Evolutionary conservation across 2,113 vertebrate genomes (phyloP), one percentile per base, ranked within the genome.

Genomic region (Cercopithecus mona): DNA sequence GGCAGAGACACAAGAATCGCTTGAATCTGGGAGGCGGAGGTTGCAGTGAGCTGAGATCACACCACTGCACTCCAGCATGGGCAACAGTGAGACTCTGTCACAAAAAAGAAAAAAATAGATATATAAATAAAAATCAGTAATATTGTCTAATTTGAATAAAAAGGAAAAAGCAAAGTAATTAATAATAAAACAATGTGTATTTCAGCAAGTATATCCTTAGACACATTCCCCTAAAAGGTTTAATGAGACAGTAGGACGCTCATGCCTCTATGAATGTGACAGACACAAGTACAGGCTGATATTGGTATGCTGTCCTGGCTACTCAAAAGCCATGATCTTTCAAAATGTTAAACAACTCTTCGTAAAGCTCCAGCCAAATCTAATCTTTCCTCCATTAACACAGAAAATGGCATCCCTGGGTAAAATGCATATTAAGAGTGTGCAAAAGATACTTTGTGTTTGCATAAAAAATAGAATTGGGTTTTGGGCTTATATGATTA

Each of bases 181-280:
- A 73, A 48, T 76, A 91, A 73, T 96, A 18, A 93, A 93, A 93
- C 75, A 88, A 93, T 14, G 59, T 68, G 0, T 57, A 78, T 95
- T 88, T 92, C 59, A 57, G n/a, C 45, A 82, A 87, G n/a, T 35
- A 27, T 73, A 52, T 82, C n/a, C 66, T 91, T 64, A 1, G 52
- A 22, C 50, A 40, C 5, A 16, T 2, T 73, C 30, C 40, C 64
- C 32, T 18, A 5, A 57, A n/a, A 83, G 40, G 18, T 80, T 87
- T 82, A 17, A 40, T 55, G 30, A 92, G 25, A 3, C 22, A 35
- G 38, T n/a, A 30, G 17, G 22, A 8, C 48, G 50, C 66, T 52
- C 55, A 4, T 0, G 0, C 48, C 38, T 86, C 8, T 40, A 14
- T 25, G n/a, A 32, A 2, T 35, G 23, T 6, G 27, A 35, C 48